phyloP scores from a whole-genome alignment of 1,140 invertebrate species.

The Carposina sasakii region DNA sequence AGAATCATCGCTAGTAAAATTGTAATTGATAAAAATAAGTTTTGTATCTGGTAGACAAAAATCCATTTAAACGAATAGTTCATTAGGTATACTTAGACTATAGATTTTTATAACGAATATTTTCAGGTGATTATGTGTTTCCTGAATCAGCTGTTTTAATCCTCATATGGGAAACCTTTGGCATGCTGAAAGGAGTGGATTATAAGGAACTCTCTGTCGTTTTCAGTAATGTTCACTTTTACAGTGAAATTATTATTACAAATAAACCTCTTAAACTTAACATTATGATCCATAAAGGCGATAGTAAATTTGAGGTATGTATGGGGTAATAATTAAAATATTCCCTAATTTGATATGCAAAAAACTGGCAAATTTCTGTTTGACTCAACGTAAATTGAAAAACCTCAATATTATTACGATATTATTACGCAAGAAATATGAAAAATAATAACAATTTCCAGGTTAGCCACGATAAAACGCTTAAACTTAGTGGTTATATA shows the following conservation, averaged over 20 bases:
- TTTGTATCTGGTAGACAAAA: too few species aligned
- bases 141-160: slow-evolving; percentile 25
- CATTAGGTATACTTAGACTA: background rate
- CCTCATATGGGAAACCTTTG: slow-evolving; percentile 29
- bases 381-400: too few species aligned
- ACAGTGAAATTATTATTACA: slow-evolving; percentile 8
- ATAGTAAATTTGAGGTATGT: slow-evolving; percentile 24
- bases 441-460: too few species aligned
- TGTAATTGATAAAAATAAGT: too few species aligned
- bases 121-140: slow-evolving; percentile 22
- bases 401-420: too few species aligned
- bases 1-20: too few species aligned
- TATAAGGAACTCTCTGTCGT: slow-evolving; percentile 21
- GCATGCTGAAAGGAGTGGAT: slow-evolving; percentile 21
- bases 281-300: slow-evolving; percentile 20
- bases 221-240: slow-evolving; percentile 20
- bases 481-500: too few species aligned
- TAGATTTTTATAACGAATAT: background rate
- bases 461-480: too few species aligned
- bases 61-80: background rate
- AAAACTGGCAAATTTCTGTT: too few species aligned
- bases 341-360: too few species aligned
- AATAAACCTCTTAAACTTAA: slow-evolving; percentile 10
- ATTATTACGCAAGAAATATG: too few species aligned
- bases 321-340: too few species aligned